phyloP scores from a whole-genome alignment of 1,140 invertebrate species.

The Drosophila lacertosa region DNA sequence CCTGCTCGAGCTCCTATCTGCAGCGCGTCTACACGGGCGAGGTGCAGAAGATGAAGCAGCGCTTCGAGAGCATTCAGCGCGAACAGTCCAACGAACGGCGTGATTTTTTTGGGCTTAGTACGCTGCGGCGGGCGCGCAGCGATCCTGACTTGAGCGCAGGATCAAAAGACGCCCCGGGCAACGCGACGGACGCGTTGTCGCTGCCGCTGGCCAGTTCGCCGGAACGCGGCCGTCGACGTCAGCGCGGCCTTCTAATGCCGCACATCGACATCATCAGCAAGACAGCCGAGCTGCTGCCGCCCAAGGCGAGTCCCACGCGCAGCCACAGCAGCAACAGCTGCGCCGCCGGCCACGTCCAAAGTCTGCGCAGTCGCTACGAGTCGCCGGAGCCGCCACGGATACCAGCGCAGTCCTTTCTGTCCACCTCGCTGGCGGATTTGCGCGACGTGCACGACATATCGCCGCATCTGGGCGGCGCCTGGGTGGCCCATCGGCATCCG shows the following conservation, averaged over 20 bases:
- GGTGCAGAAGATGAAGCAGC: constrained; percentile 89
- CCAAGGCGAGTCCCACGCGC: constrained; percentile 80
- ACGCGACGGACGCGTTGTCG: constrained; percentile 86
- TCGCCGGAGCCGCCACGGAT: constrained; percentile 73
- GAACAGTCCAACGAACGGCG: constrained; percentile 67
- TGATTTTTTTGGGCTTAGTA: constrained; percentile 83
- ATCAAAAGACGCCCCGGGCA: constrained; percentile 85
- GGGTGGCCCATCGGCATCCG: constrained; percentile 91
- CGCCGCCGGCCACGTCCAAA: constrained; percentile 87
- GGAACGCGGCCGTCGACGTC: constrained; percentile 84
- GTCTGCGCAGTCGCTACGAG: constrained; percentile 89
- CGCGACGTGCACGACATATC: constrained; percentile 90
- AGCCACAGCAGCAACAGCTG: constrained; percentile 83
- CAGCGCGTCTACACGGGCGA: constrained; percentile 89
- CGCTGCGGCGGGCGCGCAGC: constrained; percentile 88
- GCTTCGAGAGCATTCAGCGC: constrained; percentile 88
- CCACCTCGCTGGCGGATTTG: constrained; percentile 91
- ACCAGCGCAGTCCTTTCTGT: constrained; percentile 84
- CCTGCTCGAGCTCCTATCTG: constrained; percentile 87
- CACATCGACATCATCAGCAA: constrained; percentile 95
- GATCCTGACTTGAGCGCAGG: constrained; percentile 89
- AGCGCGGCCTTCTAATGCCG: constrained; percentile 89
- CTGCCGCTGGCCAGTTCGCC: no score
- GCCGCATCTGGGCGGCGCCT: constrained; percentile 89
- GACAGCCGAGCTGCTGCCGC: constrained; percentile 85